Evolutionary conservation across 1,140 invertebrate genomes (phyloP).

Genomic region (Scaptomyza hsui): DNA sequence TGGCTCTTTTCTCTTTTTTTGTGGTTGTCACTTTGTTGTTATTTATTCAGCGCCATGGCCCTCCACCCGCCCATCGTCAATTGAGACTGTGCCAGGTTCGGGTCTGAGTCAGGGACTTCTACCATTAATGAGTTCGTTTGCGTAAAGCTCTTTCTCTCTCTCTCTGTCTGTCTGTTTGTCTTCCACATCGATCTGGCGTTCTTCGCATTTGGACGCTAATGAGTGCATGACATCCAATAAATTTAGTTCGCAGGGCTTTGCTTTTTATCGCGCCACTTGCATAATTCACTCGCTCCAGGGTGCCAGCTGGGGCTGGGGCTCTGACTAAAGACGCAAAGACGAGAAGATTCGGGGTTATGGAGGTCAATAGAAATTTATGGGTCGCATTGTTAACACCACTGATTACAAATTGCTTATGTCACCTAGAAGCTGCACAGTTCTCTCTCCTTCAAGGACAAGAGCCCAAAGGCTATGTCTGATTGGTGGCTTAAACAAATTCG

Average conservation of each 20-base stretch:
- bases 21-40: conserved; percentile 82
- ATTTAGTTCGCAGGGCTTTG: conserved; percentile 78
- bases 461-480: conserved; percentile 16
- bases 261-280: conserved; percentile 79
- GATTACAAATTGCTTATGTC: conserved; percentile 75
- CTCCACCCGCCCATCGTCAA: conserved; percentile 51
- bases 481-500: conserved; percentile 4
- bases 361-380: conserved; percentile 79
- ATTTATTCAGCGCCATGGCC: conserved; percentile 79
- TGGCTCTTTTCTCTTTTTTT: conserved; percentile 66
- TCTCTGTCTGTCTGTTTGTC: too few species aligned
- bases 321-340: too few species aligned
- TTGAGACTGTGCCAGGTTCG: conserved; percentile 8
- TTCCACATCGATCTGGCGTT: conserved; percentile 46
- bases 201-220: conserved; percentile 78
- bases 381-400: conserved; percentile 75
- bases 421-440: conserved; percentile 16
- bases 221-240: conserved; percentile 82
- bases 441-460: conserved; percentile 20
- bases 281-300: conserved; percentile 69
- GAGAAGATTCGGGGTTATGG: conserved; percentile 48
- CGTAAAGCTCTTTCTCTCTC: not conserved
- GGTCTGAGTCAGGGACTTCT: conserved; percentile 35
- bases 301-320: not conserved
- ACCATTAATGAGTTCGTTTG: conserved; percentile 70